A percentile compares a stretch with the other conserved stretches of the same genome.
Conservation (phyloP, 2,113 vertebrate genomes). For the Serilophus lunatus region DNA sequence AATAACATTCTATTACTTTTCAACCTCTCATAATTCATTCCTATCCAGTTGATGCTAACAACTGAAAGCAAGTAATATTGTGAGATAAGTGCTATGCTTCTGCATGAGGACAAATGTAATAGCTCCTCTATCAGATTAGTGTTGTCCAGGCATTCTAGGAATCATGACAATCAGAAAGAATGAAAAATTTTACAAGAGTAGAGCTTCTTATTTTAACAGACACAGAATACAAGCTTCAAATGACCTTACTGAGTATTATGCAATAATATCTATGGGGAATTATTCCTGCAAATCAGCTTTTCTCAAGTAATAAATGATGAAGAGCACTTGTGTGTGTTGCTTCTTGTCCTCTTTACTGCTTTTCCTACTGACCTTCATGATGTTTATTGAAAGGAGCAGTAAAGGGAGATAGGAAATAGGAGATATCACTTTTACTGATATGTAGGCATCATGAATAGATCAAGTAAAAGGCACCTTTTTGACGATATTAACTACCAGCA, state of each 20-base stretch:
- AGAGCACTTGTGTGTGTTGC: not conserved
- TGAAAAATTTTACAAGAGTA: not conserved
- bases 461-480: not conserved
- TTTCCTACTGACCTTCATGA: not conserved
- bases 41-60: not conserved
- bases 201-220: slow-evolving; percentile 9
- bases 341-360: not conserved
- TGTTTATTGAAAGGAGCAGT: not conserved
- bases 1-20: not conserved
- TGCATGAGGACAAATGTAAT: not conserved
- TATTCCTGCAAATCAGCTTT: slow-evolving; percentile 42
- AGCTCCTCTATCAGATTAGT: not conserved
- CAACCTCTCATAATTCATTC: not conserved
- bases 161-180: slow-evolving; percentile 13
- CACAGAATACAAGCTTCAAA: not conserved
- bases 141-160: not conserved
- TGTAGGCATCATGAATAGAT: not conserved
- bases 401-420: not conserved
- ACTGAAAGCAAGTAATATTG: not conserved
- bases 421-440: not conserved
- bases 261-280: slow-evolving; percentile 26
- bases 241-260: slow-evolving; percentile 10
- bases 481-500: not conserved
- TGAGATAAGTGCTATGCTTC: not conserved
- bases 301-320: not conserved